Evolutionary conservation across 2,888 invertebrate genomes (phyloP).

Genomic region (Cancer borealis): DNA sequence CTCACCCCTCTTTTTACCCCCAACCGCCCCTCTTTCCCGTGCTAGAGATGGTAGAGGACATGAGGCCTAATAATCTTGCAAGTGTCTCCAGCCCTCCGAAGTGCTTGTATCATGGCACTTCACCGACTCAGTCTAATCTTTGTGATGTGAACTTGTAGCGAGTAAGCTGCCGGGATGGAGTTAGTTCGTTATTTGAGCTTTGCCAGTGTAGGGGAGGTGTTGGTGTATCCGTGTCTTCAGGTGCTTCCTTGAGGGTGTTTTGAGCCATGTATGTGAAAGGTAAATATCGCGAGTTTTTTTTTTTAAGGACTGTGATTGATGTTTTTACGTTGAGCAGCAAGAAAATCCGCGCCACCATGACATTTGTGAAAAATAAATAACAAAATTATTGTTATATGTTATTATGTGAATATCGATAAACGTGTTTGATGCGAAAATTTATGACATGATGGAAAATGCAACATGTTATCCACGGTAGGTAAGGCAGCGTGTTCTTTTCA

Average conservation of each 20-base stretch:
- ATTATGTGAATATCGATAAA: background rate
- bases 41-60: slow-evolving; percentile 56
- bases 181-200: slow-evolving; percentile 30
- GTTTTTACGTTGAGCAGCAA: background rate
- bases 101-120: slow-evolving; percentile 50
- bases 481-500: background rate
- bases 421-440: slow-evolving; percentile 11
- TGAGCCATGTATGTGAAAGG: background rate
- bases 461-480: background rate
- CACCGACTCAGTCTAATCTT: slow-evolving; percentile 58
- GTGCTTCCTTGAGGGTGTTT: background rate
- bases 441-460: background rate
- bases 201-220: slow-evolving; percentile 12
- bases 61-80: slow-evolving; percentile 69
- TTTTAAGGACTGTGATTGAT: background rate
- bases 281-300: background rate
- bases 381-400: background rate
- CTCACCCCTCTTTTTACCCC: background rate
- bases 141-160: slow-evolving; percentile 39
- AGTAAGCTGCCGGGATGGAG: slow-evolving; percentile 41
- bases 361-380: background rate
- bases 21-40: slow-evolving; percentile 45
- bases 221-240: slow-evolving; percentile 11
- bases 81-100: slow-evolving; percentile 58
- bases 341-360: background rate